Evolutionary conservation across 2,888 invertebrate species (phyloP).

Genomic region (Ethmia dodecea): DNA sequence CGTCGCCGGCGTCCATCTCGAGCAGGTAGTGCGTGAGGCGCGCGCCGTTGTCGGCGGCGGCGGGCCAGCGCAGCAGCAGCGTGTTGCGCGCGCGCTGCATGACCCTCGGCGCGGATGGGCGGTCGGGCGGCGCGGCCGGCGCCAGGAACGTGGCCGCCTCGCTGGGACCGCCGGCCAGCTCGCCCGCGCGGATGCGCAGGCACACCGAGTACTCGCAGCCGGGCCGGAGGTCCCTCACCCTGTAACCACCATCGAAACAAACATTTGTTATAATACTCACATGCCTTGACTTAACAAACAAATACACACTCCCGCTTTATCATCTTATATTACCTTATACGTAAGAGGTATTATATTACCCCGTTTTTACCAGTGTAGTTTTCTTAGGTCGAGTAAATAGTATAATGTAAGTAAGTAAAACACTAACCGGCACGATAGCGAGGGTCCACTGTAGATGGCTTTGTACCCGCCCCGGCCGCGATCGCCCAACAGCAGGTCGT

Average conservation of each 20-base stretch:
- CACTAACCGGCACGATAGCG: constrained; percentile 82
- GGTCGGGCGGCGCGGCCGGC: constrained; percentile 88
- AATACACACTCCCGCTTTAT: too few species aligned
- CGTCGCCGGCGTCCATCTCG: constrained; percentile 85
- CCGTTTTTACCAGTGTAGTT: too few species aligned
- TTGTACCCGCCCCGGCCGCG: constrained; percentile 88
- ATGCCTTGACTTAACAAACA: neutral
- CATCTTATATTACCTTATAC: too few species aligned
- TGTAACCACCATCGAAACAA: constrained; percentile 26
- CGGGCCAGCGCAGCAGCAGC: constrained; percentile 83
- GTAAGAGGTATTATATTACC: too few species aligned
- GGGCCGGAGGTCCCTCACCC: constrained; percentile 89
- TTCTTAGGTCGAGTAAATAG: neutral
- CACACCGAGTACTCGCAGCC: constrained; percentile 93
- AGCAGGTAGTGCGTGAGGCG: constrained; percentile 86
- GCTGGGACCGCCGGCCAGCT: constrained; percentile 85
- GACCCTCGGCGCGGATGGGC: constrained; percentile 84
- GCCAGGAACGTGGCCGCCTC: constrained; percentile 89
- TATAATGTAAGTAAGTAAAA: neutral
- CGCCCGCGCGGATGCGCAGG: constrained; percentile 86
- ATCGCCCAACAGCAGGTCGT: constrained; percentile 89
- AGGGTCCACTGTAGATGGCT: constrained; percentile 88
- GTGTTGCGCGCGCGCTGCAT: constrained; percentile 83
- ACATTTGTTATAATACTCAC: neutral
- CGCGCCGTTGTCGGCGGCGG: constrained; percentile 88